Base-by-base conservation (phyloP, 1,140 invertebrate genomes). In the Charaxes varanes region DNA sequence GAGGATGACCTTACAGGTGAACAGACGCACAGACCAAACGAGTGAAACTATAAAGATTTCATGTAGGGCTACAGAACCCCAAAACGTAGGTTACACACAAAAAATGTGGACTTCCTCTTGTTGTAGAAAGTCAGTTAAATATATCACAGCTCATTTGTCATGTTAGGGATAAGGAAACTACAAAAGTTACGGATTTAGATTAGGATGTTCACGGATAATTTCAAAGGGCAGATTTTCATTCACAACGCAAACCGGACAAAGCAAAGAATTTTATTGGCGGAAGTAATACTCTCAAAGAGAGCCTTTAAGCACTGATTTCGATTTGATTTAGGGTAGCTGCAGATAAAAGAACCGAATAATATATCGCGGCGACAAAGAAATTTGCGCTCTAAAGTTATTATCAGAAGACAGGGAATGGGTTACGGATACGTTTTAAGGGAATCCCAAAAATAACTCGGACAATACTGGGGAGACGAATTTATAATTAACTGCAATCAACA, bases 401-500 rank as follows among this genome's bases (percentile, higher is more conserved):
- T 2, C 3, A 26, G 43, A 58, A 22, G 18, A 34, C 13, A 3
- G 4, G 15, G 21, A 17, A 21, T 28, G 11, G 45, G n/a, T 7
- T 27, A 23, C 15, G n/a, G 10, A 34, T 34, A 21, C 15, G 19
- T 17, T 8, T 33, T 49, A 41, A 38, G 34, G 47, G 37, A 43
- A 36, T 24, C 26, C 40, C 52, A 56, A 62, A 78, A 78, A 76
- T 78, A 78, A 58, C 58, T 51, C 33, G 41, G 63, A 72, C 78
- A 76, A 74, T 77, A 56, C 65, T 64, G 72, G 74, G 73, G 73
- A 71, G 68, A 76, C 66, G 73, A 65, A 70, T 82, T 74, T 82
- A 82, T 79, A 82, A 82, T 80, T 82, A 82, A 80, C 78, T 82
- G 78, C 74, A 82, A 82, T 82, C 74, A 82, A 79, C 74, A 76